phyloP scores from a whole-genome alignment of 2,797 vertebrate genomes.

The Danio choprae region DNA sequence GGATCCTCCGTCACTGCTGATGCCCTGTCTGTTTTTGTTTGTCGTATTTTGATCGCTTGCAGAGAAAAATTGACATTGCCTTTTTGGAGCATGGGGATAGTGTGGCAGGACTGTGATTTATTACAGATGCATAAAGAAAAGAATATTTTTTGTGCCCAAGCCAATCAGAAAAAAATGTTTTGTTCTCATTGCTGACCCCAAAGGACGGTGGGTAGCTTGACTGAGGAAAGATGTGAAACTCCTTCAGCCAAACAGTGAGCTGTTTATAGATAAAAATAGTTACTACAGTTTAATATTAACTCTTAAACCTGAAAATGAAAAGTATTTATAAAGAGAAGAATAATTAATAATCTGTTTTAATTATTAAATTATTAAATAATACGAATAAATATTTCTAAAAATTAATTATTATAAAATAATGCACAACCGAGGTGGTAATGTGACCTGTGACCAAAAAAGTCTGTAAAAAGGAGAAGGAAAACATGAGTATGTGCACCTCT shows the following conservation, averaged over 20 bases:
- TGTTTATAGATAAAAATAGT: conserved; percentile 13
- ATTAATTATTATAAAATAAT: too few relatives aligned
- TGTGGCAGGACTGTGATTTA: conserved; percentile 71
- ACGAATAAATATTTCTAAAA: too few relatives aligned
- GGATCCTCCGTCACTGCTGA: conserved; percentile 63
- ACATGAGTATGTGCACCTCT: too few relatives aligned
- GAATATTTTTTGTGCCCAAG: conserved; percentile 38
- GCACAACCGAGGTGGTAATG: too few relatives aligned
- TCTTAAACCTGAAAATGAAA: conserved; percentile 1
- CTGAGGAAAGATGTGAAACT: conserved; percentile 5
- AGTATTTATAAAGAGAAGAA: not conserved
- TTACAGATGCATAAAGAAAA: conserved; percentile 68
- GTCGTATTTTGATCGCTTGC: conserved; percentile 54
- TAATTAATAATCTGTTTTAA: not conserved
- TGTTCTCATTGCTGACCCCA: conserved; percentile 63
- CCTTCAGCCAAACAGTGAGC: not conserved
- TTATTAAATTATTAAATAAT: too few relatives aligned
- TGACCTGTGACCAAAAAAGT: too few relatives aligned
- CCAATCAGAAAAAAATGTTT: conserved; percentile 55
- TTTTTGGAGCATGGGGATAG: conserved; percentile 52
- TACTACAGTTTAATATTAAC: conserved; percentile 23
- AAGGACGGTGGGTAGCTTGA: conserved; percentile 42
- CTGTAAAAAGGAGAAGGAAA: too few relatives aligned
- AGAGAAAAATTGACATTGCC: conserved; percentile 64
- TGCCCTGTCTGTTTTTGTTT: conserved; percentile 60